Base-by-base conservation (phyloP, 2,888 invertebrate species). In the Lasioglossum lativentre region DNA sequence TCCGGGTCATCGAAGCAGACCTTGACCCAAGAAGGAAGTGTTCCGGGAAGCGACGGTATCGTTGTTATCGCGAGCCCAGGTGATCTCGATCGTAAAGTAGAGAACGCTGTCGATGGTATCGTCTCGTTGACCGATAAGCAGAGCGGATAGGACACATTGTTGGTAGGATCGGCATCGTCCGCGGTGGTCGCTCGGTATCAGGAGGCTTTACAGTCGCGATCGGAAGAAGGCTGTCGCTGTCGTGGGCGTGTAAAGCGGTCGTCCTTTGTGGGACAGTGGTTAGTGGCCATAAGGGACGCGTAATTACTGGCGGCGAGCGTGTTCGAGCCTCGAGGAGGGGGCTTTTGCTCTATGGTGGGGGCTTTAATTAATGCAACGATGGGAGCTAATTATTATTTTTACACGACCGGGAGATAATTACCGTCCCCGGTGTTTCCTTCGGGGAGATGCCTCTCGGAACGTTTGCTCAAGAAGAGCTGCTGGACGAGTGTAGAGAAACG, bases 351-450 rank as follows among this genome's bases (percentile, higher is more conserved):
- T 12, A 38, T 23, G 14, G 59, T 86, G 90, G 82, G 85, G 79
- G 76, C 82, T 91, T 91, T 92, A 93, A 94, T 93, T 92, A 92
- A 94, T 92, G 91, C 91, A 90, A 92, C 90, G 90, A 90, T 91
- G 89, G 91, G 79, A 91, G 92, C 90, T 94, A 95, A 94, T 95
- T 94, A 94, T 93, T 91, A 93, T 93, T 93, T 94, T 94, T 94
- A 92, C 92, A 91, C 92, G 84, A 85, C 88, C 89, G 87, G 86
- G 91, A 90, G 92, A 93, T 95, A 95, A 95, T 94, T 94, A 93
- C 88, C 89, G 88, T 88, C 78, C 83, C 71, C 78, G 80, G 84
- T 34, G 70, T 73, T 68, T 52, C 45, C 12, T 0, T 45, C 38
- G 66, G 42, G 77, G 40, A 52, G 19, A 52, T 56, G 23, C 52